These are phyloP conservation scores for Volucella zonaria DNA, from an alignment of 2,888 invertebrate species.

Conservation along the genomic window DNA sequence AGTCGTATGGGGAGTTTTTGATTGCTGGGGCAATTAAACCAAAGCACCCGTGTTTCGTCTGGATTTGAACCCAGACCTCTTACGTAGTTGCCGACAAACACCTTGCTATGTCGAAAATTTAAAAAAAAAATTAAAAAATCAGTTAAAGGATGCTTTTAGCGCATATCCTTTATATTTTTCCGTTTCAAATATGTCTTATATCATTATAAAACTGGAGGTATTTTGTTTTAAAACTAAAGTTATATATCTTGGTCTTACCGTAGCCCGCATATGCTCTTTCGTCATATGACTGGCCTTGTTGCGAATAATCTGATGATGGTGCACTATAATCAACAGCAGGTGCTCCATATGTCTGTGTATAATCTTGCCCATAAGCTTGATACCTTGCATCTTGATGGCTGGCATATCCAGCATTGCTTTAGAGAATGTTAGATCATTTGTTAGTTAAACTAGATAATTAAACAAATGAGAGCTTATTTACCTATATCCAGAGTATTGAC, in stretches of 20 bases:
- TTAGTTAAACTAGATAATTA: not conserved
- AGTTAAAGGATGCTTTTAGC: no score
- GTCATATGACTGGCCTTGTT: constrained; percentile 80
- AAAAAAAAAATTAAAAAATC: no score
- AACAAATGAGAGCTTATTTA: constrained; percentile 68
- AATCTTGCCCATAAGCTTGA: constrained; percentile 81
- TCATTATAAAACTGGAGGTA: no score
- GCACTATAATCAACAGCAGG: constrained; percentile 82
- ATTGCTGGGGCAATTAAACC: no score
- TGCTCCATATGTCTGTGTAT: constrained; percentile 82
- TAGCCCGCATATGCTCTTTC: constrained; percentile 82
- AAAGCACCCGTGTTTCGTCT: no score
- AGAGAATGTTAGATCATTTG: constrained; percentile 2
- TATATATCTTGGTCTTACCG: constrained; percentile 78
- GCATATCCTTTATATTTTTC: no score
- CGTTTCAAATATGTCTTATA: no score
- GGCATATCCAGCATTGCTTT: constrained; percentile 79
- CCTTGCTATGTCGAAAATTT: no score
- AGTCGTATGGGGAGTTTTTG: no score
- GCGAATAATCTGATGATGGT: constrained; percentile 81
- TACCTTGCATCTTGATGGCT: constrained; percentile 81
- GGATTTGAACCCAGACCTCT: no score
- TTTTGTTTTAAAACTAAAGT: no score
- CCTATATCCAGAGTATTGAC: constrained; percentile 82
- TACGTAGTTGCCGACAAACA: no score